Conservation (phyloP, 1,140 invertebrate genomes). For the Brachionus rotundiformis region DNA sequence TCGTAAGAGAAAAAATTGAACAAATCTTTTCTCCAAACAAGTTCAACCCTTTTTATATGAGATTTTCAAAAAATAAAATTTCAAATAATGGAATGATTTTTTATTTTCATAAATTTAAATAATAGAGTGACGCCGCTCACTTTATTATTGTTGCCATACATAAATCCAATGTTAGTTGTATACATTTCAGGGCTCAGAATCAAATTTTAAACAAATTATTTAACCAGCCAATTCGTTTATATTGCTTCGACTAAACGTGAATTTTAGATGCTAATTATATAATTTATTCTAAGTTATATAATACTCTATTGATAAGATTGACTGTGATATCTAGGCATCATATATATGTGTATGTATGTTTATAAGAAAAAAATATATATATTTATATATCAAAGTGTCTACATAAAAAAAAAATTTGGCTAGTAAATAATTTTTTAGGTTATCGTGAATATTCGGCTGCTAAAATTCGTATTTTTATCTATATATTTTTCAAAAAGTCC, state of each 20-base stretch:
- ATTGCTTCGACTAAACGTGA: not conserved
- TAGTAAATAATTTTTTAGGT: too few relatives aligned
- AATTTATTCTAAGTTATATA: constrained; percentile 19
- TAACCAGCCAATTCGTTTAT: not conserved
- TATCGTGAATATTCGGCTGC: too few relatives aligned
- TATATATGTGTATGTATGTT: too few relatives aligned
- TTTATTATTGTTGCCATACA: constrained; percentile 22
- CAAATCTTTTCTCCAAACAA: not conserved
- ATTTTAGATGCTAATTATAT: constrained; percentile 2
- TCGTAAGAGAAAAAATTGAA: not conserved
- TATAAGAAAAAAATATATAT: too few relatives aligned
- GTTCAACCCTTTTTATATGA: constrained; percentile 4
- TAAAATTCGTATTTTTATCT: too few relatives aligned
- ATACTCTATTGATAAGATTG: constrained; percentile 1
- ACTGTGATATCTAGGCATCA: not conserved
- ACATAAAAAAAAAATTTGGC: too few relatives aligned
- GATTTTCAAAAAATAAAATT: not conserved
- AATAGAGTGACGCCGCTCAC: constrained; percentile 23
- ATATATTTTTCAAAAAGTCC: too few relatives aligned
- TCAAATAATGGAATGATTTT: not conserved
- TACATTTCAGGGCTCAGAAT: not conserved
- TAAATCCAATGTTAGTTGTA: constrained; percentile 14
- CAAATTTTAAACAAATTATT: constrained; percentile 19
- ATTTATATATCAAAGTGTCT: not conserved
- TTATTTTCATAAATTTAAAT: not conserved